These are phyloP conservation scores for Phocoena phocoena DNA, from an alignment of 2,113 vertebrate species.

Conservation along the genomic window DNA sequence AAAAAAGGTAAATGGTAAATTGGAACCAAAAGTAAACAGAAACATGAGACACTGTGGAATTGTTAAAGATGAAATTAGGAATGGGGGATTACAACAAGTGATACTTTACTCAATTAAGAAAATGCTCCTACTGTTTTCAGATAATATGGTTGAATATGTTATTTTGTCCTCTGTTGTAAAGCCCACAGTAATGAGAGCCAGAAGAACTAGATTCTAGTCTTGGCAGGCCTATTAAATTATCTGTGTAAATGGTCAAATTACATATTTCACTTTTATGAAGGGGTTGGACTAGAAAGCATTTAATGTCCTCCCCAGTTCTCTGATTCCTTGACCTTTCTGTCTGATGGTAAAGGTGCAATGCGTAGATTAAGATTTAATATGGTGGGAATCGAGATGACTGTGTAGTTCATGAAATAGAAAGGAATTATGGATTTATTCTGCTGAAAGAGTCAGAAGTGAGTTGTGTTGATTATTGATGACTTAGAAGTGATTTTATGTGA, in stretches of 20 bases:
- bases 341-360: conserved; percentile 6
- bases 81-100: neutral
- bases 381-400: neutral
- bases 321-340: conserved; percentile 13
- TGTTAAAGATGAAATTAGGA: neutral
- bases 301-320: neutral
- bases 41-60: neutral
- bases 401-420: conserved; percentile 27
- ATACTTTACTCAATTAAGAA: conserved; percentile 41
- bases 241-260: conserved; percentile 21
- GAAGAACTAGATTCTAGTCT: neutral
- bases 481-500: conserved; percentile 9
- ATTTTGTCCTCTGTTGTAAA: conserved; percentile 8
- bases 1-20: conserved; percentile 39
- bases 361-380: neutral
- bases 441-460: neutral
- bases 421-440: neutral
- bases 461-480: neutral
- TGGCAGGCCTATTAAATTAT: neutral
- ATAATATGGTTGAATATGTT: neutral
- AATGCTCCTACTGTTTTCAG: neutral
- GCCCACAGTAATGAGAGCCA: neutral
- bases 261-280: conserved; percentile 8
- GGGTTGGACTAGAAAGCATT: neutral
- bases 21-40: conserved; percentile 18